Evolutionary conservation across 2,888 invertebrate genomes (phyloP).

Genomic region (Chrysolina americana): DNA sequence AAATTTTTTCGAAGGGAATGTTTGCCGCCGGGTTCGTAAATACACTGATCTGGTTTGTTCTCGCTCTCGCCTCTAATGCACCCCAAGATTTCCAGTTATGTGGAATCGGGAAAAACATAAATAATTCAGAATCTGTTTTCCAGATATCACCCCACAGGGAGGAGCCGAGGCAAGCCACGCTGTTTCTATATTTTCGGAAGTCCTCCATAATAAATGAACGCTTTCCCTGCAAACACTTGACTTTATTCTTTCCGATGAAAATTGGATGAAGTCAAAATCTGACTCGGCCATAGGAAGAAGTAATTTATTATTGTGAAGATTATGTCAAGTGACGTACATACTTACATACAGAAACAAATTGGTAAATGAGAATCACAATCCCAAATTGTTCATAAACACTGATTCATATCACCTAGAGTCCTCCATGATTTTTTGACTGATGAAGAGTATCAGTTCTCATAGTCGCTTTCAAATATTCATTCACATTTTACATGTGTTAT

Average conservation of each 20-base stretch:
- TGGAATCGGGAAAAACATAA: conserved; percentile 42
- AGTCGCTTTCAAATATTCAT: too few species aligned
- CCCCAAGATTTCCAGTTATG: conserved; percentile 41
- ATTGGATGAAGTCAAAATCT: conserved; percentile 19
- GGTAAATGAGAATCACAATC: too few species aligned
- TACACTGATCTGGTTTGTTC: conserved; percentile 35
- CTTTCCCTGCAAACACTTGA: conserved; percentile 34
- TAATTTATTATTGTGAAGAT: too few species aligned
- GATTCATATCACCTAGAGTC: too few species aligned
- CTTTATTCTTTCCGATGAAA: conserved; percentile 31
- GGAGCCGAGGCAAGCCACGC: conserved; percentile 19
- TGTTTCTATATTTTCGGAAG: conserved; percentile 34
- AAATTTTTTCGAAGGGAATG: conserved; percentile 3
- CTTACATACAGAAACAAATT: too few species aligned
- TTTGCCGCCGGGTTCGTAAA: conserved; percentile 23
- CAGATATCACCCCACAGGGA: conserved; percentile 38
- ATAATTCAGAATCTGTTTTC: conserved; percentile 47
- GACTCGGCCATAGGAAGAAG: background rate
- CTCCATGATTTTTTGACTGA: too few species aligned
- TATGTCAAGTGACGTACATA: too few species aligned
- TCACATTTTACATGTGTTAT: too few species aligned
- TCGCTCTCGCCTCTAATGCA: conserved; percentile 32
- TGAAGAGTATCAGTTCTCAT: too few species aligned
- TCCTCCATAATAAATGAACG: conserved; percentile 35
- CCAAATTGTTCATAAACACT: too few species aligned